phyloP scores from a whole-genome alignment of 2,113 vertebrate genomes.

The Oreocharis arfaki region DNA sequence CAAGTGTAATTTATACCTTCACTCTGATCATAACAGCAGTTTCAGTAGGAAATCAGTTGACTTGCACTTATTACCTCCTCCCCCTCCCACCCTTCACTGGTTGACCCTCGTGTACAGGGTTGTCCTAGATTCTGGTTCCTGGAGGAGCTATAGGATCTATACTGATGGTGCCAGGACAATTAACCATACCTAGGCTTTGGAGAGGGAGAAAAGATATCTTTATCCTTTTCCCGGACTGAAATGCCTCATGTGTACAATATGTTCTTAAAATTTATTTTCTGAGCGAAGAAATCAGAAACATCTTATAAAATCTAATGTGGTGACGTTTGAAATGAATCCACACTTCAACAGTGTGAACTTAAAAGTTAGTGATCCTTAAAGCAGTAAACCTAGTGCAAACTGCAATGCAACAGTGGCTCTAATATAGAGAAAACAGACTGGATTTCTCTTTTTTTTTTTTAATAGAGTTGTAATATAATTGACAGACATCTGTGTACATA shows the following conservation, averaged over 20 bases:
- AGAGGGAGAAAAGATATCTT: background rate
- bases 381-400: slow-evolving; percentile 40
- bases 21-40: slow-evolving; percentile 47
- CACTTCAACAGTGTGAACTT: background rate
- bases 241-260: background rate
- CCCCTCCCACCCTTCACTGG: background rate
- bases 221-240: background rate
- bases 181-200: background rate
- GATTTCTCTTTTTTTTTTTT: background rate
- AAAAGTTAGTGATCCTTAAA: background rate
- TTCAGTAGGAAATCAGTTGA: slow-evolving; percentile 14
- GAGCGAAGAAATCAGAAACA: background rate
- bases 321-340: background rate
- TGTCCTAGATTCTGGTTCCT: slow-evolving; percentile 12
- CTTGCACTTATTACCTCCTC: slow-evolving; percentile 5
- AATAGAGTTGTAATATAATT: slow-evolving; percentile 24
- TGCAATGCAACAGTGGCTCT: slow-evolving; percentile 33
- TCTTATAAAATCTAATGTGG: background rate
- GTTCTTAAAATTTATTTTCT: background rate
- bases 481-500: slow-evolving; percentile 19
- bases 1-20: slow-evolving; percentile 74
- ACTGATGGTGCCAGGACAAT: background rate
- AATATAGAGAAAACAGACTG: background rate
- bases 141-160: background rate
- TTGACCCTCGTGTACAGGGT: background rate